These are phyloP conservation scores for Caracal caracal DNA, from an alignment of 2,113 vertebrate genomes.

Conservation along the genomic window DNA sequence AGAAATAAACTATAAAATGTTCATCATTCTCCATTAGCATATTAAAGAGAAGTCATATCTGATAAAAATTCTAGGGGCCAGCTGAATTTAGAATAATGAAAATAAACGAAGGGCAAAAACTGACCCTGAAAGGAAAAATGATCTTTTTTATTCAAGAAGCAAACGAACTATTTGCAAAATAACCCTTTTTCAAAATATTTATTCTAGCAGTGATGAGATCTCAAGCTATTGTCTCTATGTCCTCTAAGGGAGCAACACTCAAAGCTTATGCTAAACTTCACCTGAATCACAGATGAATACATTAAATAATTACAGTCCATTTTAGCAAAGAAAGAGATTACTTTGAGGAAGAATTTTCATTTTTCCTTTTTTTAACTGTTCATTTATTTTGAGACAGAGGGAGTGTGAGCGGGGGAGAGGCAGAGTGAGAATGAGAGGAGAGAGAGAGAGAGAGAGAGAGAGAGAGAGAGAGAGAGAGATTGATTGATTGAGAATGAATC, in stretches of 20 bases:
- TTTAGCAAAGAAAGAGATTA: slow-evolving; percentile 48
- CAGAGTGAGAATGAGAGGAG: too few relatives aligned
- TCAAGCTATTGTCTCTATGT: slow-evolving; percentile 23
- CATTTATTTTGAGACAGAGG: too few relatives aligned
- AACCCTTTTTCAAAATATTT: slow-evolving; percentile 25
- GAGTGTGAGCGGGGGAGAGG: too few relatives aligned
- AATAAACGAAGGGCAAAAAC: background rate
- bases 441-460: too few relatives aligned
- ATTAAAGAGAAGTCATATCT: background rate
- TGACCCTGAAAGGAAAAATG: background rate
- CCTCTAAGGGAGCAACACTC: slow-evolving; percentile 25
- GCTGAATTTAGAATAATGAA: background rate
- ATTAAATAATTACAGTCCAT: background rate
- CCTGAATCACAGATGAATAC: slow-evolving; percentile 49
- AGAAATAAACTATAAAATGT: slow-evolving; percentile 37
- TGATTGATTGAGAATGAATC: too few relatives aligned
- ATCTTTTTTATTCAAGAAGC: slow-evolving; percentile 15
- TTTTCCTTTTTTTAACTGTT: background rate
- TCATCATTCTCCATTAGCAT: background rate
- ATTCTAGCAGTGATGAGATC: background rate
- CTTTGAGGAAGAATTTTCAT: slow-evolving; percentile 29
- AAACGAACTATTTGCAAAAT: background rate
- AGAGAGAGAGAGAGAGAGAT: too few relatives aligned
- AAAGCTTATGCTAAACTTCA: slow-evolving; percentile 35
- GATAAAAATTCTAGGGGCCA: background rate